A percentile compares a stretch with the other conserved stretches of the same genome.
phyloP scores from a whole-genome alignment of 2,113 vertebrate genomes.

The Chlorodrepanis virens region DNA sequence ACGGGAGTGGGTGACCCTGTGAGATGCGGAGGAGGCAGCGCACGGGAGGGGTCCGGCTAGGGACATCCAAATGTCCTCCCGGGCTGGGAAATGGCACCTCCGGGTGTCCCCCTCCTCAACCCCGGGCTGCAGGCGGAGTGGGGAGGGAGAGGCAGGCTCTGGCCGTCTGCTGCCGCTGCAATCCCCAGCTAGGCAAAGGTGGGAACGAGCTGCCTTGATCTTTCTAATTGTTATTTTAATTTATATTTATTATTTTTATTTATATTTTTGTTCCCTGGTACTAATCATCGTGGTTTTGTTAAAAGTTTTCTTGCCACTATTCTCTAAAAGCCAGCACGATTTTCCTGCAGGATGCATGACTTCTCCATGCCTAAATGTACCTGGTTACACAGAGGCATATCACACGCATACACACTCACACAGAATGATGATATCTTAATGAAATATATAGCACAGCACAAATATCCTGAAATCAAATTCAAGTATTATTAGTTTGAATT shows the following conservation, averaged over 20 bases:
- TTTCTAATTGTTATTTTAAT: not conserved
- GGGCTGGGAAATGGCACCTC: not conserved
- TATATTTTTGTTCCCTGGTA: rapidly evolving
- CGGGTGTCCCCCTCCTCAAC: not conserved
- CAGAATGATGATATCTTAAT: conserved; percentile 20
- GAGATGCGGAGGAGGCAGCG: not conserved
- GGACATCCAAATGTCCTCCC: not conserved
- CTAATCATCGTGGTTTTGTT: not conserved
- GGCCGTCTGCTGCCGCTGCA: conserved; percentile 30
- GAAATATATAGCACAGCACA: conserved; percentile 26
- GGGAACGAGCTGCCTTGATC: not conserved
- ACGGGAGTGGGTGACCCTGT: not conserved
- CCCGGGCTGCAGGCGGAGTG: not conserved
- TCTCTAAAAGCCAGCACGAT: not conserved
- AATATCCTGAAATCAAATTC: conserved; percentile 52
- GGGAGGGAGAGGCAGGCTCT: not conserved
- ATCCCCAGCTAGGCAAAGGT: not conserved
- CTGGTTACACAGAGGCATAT: not conserved
- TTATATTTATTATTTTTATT: not conserved
- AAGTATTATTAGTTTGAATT: conserved; percentile 65
- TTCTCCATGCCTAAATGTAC: not conserved
- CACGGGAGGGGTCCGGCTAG: not conserved
- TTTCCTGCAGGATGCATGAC: not conserved
- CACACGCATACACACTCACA: not conserved
- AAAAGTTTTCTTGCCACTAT: not conserved